Base-by-base conservation (phyloP, 2,113 vertebrate species). In the Solea solea region DNA sequence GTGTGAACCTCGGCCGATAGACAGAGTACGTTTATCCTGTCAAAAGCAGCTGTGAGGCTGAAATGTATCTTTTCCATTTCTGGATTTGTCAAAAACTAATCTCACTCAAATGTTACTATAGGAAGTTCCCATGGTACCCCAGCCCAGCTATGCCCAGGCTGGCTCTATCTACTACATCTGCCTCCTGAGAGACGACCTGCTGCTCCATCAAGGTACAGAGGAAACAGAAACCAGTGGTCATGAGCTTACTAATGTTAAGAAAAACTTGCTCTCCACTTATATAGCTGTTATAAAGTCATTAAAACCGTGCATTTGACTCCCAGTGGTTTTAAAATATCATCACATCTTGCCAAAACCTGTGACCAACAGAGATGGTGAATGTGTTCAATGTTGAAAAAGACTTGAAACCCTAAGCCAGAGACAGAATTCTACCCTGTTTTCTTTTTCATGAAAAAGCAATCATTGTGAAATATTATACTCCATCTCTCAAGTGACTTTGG, bases 91-190 rank as follows among this genome's bases (percentile, higher is more conserved):
- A 10, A 28, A 44, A 27, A 11, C 9, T 62, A 2, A 64, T 73
- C 52, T 86, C 27, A 64, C 27, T 44, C 53, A 15, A 46, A 7
- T 68, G 14, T 15, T 54, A 0, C 48, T 72, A 65, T 86, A 99
- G 97, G 98, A 99, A 77, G 98, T 99, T n/a, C 97, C 98, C 53
- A 99, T 99, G 98, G 94, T 97, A 65, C 98, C 98, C 40, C 95
- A 97, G 25, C 98, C 98, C 45, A 96, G 96, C 74, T 99, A 99
- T 3, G 95, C 97, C 56, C 97, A 98, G 81, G 94, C 95, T 0
- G 97, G 97, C 78, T 99, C 96, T 12, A 93, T 98, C 74, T 99
- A 99, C 89, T 98, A 97, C 76, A 98, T 99, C 81, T 99, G 98
- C 78, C 92, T 99, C 27, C 82, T 99, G 42, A 93, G 98, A 82